Evolutionary conservation across 1,140 invertebrate species (phyloP), one percentile per base, ranked within the genome.

Genomic region (Pygmarrhopalites habei): DNA sequence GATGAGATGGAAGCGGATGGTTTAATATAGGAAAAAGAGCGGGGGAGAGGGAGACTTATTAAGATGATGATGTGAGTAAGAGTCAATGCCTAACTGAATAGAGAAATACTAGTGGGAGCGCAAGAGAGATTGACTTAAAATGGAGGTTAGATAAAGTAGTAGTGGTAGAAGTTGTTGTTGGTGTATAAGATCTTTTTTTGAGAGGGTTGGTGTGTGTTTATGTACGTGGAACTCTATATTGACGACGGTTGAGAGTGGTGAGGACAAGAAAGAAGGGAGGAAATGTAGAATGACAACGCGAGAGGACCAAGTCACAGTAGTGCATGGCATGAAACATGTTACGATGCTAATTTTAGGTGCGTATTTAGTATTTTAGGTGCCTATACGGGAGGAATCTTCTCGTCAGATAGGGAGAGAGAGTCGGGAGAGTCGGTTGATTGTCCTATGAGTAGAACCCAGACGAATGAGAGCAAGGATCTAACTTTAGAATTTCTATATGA

Each of bases 401-500:
- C 53, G n/a, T 56, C 29, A 35, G 5, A 14, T 32, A 3, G 29
- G 4, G 19, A 3, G 29, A 10, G 19, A 39, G 15, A 21, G 5
- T 56, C 29, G n/a, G 19, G 52, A 28, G 53, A 58, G n/a, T n/a
- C n/a, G 57, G 62, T 64, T 64, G 47, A 59, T 64, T 59, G 62
- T 59, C 56, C 62, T 60, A 58, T 43, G 51, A 64, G 57, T 21
- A 44, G 41, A 46, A 53, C 62, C 57, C 62, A 64, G 62, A 59
- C 62, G 62, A 64, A 64, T 58, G 62, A 60, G 62, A 64, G 62
- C 62, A 64, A 43, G 28, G 53, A 60, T 53, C 64, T 66, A 66
- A 66, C 58, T 66, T 66, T 66, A 66, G 64, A 66, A 62, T 57
- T 66, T 53, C 64, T 58, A 66, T 62, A 61, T 66, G 61, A 66